Conservation (phyloP, 2,888 invertebrate genomes). For the Nomada ruficornis region DNA sequence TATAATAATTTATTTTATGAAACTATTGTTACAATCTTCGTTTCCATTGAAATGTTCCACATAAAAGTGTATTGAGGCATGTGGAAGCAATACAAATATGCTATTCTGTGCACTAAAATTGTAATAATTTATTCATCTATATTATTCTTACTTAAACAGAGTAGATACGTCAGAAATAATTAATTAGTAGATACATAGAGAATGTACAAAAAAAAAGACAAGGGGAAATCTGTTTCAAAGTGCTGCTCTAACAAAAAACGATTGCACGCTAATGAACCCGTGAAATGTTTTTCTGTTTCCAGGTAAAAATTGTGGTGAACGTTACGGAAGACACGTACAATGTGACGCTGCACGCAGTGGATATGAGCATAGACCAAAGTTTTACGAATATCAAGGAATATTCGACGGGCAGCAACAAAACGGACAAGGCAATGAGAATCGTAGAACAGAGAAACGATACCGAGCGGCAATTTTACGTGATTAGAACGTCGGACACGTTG, state of each 20-base stretch:
- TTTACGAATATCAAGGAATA: slow-evolving; percentile 85
- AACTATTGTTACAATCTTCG: no score
- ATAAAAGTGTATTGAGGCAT: no score
- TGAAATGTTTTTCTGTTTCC: not conserved
- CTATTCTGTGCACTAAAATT: no score
- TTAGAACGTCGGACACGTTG: slow-evolving; percentile 87
- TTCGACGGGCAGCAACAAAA: slow-evolving; percentile 67
- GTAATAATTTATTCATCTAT: no score
- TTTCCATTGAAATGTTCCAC: no score
- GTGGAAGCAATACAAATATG: no score
- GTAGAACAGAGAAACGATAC: slow-evolving; percentile 86
- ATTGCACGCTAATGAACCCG: not conserved
- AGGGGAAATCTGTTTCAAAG: not conserved
- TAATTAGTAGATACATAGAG: no score
- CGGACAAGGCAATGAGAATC: slow-evolving; percentile 79
- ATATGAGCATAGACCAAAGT: slow-evolving; percentile 87
- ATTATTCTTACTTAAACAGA: no score
- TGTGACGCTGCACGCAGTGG: slow-evolving; percentile 91
- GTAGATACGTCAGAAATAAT: no score
- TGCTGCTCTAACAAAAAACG: not conserved
- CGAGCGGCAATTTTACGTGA: slow-evolving; percentile 89
- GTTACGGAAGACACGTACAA: slow-evolving; percentile 88
- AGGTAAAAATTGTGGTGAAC: slow-evolving; percentile 87
- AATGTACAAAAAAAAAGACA: not conserved
- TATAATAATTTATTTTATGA: no score